Evolutionary conservation across 2,888 invertebrate genomes (phyloP), one percentile per base, ranked within the genome.

Genomic region (Phalera bucephala): DNA sequence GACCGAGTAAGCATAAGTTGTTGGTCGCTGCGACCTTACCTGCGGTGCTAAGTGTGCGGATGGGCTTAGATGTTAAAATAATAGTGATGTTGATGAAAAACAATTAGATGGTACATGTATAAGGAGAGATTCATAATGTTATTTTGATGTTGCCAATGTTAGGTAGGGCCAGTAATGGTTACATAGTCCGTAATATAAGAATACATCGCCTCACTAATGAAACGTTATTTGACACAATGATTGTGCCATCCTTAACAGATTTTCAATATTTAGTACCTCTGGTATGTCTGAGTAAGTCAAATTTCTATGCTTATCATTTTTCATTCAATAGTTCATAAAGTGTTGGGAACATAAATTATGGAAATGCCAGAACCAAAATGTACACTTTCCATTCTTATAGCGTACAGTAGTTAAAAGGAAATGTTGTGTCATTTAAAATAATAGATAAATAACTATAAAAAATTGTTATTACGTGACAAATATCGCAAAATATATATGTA

Each of bases 341-440:
- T 41, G 47, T 58, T 52, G 42, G 52, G 42, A 44, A 52, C 43
- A 40, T 39, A 41, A 31, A 31, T 47, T 41, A 36, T 39, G 51
- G 36, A 43, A 49, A 40, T 55, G 44, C 49, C 55, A 55, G 45
- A 51, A 51, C 48, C 46, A 54, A 50, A 38, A 45, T 43, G 52
- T 50, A 62, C 62, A 65, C 66, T 73, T 80, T 75, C 73, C 70
- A 72, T 70, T 67, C 66, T 71, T 71, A 44, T 70, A 62, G 58
- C 63, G 56, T 64, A 64, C 70, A 66, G 64, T 73, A 74, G 69
- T 64, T 56, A 74, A 80, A 72, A 80, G 75, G 75, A 80, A 76
- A 83, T 79, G 71, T 77, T 80, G 88, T 87, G 87, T 88, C 87
- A 87, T 87, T 82, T 64, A 64, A 75, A 76, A 70, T 77, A 72